Evolutionary conservation across 2,888 invertebrate species (phyloP), one percentile per base, ranked within the genome.

Genomic region (Platynereis dumerilii): DNA sequence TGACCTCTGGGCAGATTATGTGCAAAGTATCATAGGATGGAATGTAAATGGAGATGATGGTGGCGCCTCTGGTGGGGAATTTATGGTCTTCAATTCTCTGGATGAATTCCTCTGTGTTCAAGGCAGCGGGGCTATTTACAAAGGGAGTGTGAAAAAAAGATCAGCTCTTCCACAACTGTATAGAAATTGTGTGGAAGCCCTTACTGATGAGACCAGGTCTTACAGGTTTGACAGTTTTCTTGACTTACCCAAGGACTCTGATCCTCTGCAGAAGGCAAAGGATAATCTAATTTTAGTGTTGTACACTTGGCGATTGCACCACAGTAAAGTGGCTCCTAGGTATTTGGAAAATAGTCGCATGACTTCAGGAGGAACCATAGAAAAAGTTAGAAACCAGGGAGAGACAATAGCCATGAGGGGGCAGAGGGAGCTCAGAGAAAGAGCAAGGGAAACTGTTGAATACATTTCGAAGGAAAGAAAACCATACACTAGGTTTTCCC

Each of bases 11-110:
- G 45, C 62, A 2, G 28, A n/a, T 22, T 57, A 62, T n/a, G 48
- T 62, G 1, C 62, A 62, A 28, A 17, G 44, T 7, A 26, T 62
- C 2, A 27, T 56, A 1, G 62, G 44, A 27, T 62, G 56, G 56
- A 57, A 57, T 42, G 52, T 62, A 17, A 62, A 62, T 45, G 62
- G 62, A 7, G 39, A 26, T 12, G 56, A 56, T 10, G 56, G 56
- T 15, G 62, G 62, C 10, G 56, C 62, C 20, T 52, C 52, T 20
- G 62, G 62, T 20, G 62, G 56, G 1, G 62, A 62, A 22, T 56
- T 45, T 10, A 44, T 62, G 5, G 44, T 45, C 27, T 44, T 62
- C 45, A 28, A 57, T n/a, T 29, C 44, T 28, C 15, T 62, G 20
- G 62, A 62, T 22, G 56, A 62, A 42, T 62, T 62, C 57, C 45